phyloP scores from a whole-genome alignment of 1,140 invertebrate species.

The Camponotus floridanus region DNA sequence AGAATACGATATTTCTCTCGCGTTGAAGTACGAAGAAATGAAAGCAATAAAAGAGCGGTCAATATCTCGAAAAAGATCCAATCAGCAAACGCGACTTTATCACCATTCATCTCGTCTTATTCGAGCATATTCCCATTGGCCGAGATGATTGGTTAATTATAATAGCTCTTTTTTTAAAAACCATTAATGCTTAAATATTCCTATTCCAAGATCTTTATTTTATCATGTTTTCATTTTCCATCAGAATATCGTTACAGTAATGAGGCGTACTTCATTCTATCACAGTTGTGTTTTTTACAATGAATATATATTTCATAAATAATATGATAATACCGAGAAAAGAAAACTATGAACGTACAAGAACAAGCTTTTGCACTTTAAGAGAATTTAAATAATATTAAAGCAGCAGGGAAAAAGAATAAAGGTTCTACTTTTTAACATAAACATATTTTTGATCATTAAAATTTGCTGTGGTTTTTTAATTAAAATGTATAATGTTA shows the following conservation, averaged over 20 bases:
- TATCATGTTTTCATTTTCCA: background rate
- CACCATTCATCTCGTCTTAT: constrained; percentile 49
- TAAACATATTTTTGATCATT: background rate
- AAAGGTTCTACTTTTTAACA: constrained; percentile 32
- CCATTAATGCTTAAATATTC: constrained; percentile 31
- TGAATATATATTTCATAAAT: constrained; percentile 47
- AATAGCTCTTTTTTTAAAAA: constrained; percentile 51
- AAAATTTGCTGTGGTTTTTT: background rate
- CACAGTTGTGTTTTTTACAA: background rate
- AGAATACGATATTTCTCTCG: constrained; percentile 51
- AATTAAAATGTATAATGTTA: constrained; percentile 21
- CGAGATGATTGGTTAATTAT: constrained; percentile 33
- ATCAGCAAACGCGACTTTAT: constrained; percentile 59
- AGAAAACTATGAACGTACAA: constrained; percentile 9
- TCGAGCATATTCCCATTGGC: background rate
- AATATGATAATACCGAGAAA: background rate
- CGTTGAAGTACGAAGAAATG: constrained; percentile 49
- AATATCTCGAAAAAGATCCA: constrained; percentile 53
- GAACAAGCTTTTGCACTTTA: constrained; percentile 55
- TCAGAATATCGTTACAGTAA: constrained; percentile 29
- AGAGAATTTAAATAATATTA: constrained; percentile 29
- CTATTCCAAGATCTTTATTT: constrained; percentile 17
- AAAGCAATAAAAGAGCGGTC: constrained; percentile 61
- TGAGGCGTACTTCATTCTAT: constrained; percentile 9
- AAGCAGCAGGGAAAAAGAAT: background rate